Evolutionary conservation across 2,113 vertebrate genomes (phyloP), one percentile per base, ranked within the genome.

Genomic region (Petroica traversi): DNA sequence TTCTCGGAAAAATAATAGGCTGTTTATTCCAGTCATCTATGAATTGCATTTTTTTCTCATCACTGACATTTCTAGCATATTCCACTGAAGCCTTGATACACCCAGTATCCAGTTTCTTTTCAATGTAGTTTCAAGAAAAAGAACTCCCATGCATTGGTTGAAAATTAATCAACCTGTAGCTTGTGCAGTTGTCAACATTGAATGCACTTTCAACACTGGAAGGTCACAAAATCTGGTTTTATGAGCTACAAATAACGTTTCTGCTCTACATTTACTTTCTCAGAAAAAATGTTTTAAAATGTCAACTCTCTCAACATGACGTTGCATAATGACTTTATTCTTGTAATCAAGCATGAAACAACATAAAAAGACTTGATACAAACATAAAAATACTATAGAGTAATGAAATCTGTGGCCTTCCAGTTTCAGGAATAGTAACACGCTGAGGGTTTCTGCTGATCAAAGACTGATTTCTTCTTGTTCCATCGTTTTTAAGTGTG

Each of bases 131-230:
- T 92, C 14, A 85, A 40, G 33, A 83, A 94, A 73, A 93, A 46
- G 22, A 80, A 45, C 19, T 77, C 69, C 11, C 11, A 82, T 49
- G 52, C 28, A 67, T 80, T 2, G 9, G 41, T 7, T 83, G 36
- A 85, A 97, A 96, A 85, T 93, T 88, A 84, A 91, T 88, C 78
- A 83, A 89, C 38, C 16, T 66, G 10, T 58, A 93, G 14, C 19
- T 79, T 85, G 6, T 34, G n/a, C 8, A 74, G 87, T 86, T 96
- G 31, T 59, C 88, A 75, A 61, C 29, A 83, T 9, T 71, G 45
- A 93, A 59, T 23, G 11, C 4, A 82, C 31, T 92, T 93, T 36
- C 68, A 78, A 26, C 19, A 61, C 15, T 75, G 64, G 31, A 83
- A 95, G 76, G 51, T 68, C 23, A 51, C 66, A 87, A 87, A 85